A percentile compares a stretch with the other conserved stretches of the same genome.
Conservation (phyloP, 2,888 invertebrate species). For the Lasioglossum figueresi region DNA sequence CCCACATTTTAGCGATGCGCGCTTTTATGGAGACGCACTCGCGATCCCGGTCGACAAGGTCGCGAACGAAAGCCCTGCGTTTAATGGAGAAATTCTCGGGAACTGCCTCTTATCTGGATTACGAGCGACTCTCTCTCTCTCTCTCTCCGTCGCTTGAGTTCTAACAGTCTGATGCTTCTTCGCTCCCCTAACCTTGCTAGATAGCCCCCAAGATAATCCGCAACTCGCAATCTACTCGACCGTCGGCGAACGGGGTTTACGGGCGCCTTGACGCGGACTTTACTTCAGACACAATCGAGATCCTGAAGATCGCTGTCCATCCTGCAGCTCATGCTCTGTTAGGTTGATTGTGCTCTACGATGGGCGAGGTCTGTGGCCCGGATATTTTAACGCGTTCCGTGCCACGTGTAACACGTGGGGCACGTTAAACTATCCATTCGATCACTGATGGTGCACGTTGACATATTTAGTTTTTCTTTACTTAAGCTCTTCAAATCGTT, state of each 20-base stretch:
- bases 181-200: not conserved
- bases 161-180: not conserved
- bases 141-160: not conserved
- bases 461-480: too few species aligned
- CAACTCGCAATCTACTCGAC: conserved; percentile 2
- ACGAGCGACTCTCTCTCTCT: not conserved
- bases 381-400: not conserved
- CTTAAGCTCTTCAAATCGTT: too few species aligned
- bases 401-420: too few species aligned
- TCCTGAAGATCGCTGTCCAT: not conserved
- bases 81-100: not conserved
- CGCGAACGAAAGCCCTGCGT: conserved; percentile 5
- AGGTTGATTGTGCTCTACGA: not conserved
- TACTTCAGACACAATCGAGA: not conserved
- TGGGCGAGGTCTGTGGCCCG: not conserved
- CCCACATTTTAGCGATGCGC: conserved; percentile 5
- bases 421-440: too few species aligned
- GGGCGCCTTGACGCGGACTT: not conserved
- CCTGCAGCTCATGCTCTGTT: not conserved
- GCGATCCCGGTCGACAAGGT: conserved; percentile 27
- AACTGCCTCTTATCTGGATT: conserved; percentile 1
- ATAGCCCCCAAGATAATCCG: not conserved
- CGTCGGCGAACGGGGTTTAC: not conserved
- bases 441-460: too few species aligned
- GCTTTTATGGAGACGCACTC: conserved; percentile 8